Evolutionary conservation across 1,140 invertebrate species (phyloP).

Genomic region (Platorchestia sp.): DNA sequence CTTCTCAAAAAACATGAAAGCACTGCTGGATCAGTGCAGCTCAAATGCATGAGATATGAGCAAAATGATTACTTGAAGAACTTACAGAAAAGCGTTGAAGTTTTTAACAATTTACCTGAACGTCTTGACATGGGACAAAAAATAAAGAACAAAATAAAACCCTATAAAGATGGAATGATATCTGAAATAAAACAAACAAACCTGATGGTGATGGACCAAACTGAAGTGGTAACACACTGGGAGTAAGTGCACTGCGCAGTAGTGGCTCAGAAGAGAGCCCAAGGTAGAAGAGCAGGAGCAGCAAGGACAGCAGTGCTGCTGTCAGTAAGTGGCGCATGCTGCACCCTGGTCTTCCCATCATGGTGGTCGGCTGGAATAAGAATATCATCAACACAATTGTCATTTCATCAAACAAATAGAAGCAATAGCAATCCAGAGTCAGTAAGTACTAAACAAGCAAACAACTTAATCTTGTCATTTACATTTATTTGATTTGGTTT

Average conservation of each 20-base stretch:
- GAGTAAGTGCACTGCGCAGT: neutral
- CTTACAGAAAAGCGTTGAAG: neutral
- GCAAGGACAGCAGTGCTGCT: neutral
- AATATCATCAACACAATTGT: neutral
- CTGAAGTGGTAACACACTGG: neutral
- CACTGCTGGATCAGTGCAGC: neutral
- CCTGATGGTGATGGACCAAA: neutral
- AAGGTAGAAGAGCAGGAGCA: constrained; percentile 21
- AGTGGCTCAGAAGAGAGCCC: neutral
- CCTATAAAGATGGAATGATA: too few relatives aligned
- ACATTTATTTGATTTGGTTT: too few relatives aligned
- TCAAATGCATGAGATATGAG: neutral
- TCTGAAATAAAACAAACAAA: too few relatives aligned
- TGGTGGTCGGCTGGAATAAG: neutral
- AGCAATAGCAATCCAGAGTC: too few relatives aligned
- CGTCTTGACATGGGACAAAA: neutral
- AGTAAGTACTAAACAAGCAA: too few relatives aligned
- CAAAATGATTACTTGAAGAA: neutral
- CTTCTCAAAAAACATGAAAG: neutral
- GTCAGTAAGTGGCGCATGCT: neutral
- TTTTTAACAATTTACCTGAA: neutral
- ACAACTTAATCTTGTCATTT: too few relatives aligned
- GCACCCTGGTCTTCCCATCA: constrained; percentile 4
- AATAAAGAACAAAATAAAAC: neutral
- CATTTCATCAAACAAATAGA: neutral